Evolutionary conservation across 2,113 vertebrate species (phyloP).

Genomic region (Toxotes chatareus): DNA sequence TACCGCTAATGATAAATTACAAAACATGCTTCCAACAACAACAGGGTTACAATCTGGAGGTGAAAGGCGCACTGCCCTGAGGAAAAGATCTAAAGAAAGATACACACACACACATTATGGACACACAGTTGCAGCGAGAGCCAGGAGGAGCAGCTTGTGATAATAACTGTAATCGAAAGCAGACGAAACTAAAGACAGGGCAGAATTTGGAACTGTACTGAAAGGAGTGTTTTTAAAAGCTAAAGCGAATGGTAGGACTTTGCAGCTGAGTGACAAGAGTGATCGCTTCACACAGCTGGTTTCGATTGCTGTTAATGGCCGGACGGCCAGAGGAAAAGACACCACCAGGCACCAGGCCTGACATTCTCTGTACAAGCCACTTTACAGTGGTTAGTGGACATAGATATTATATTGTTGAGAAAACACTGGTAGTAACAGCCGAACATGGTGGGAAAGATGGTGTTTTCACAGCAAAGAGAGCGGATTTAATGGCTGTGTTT

Average conservation of each 20-base stretch:
- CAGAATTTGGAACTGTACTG: conserved; percentile 58
- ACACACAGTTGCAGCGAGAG: conserved; percentile 50
- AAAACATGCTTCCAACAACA: conserved; percentile 71
- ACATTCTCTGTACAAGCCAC: conserved; percentile 66
- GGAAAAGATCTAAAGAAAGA: conserved; percentile 67
- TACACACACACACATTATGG: conserved; percentile 29
- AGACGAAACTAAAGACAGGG: conserved; percentile 70
- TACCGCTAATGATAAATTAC: conserved; percentile 53
- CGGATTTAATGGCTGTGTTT: conserved; percentile 26
- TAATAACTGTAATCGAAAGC: conserved; percentile 83
- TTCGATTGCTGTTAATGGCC: conserved; percentile 71
- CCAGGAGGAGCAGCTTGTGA: conserved; percentile 77
- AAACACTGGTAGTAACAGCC: conserved; percentile 46
- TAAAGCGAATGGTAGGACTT: conserved; percentile 65
- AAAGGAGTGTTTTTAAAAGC: conserved; percentile 70
- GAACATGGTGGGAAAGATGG: conserved; percentile 27
- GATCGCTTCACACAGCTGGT: conserved; percentile 78
- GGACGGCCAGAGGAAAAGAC: conserved; percentile 56
- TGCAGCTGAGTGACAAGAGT: conserved; percentile 63
- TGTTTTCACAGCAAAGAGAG: conserved; percentile 38
- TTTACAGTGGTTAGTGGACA: conserved; percentile 58
- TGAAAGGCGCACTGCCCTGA: conserved; percentile 65
- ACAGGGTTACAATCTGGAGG: conserved; percentile 65
- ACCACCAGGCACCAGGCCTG: conserved; percentile 55
- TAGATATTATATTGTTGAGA: conserved; percentile 51